A percentile compares a stretch with the other conserved stretches of the same genome.
Evolutionary conservation across 1,140 invertebrate genomes (phyloP).

Genomic region (Trachymyrmex septentrionalis): DNA sequence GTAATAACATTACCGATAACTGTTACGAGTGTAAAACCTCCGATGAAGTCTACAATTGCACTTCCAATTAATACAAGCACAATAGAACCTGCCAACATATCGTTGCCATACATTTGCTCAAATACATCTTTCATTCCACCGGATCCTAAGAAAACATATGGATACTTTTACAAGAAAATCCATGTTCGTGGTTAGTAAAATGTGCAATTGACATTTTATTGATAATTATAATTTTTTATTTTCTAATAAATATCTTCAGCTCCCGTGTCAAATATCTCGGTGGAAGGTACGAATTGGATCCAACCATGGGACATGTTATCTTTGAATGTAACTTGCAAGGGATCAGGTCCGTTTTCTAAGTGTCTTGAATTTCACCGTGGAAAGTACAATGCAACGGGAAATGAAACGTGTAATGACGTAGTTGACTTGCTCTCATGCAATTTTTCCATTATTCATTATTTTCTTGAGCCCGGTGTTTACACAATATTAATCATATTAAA

Average conservation of each 20-base stretch:
- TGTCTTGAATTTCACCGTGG: conserved; percentile 89
- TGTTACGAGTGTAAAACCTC: conserved; percentile 30
- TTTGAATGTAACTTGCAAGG: conserved; percentile 90
- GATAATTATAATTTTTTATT: conserved; percentile 3
- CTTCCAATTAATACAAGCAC: conserved; percentile 81
- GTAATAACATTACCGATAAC: neutral
- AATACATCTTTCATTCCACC: conserved; percentile 88
- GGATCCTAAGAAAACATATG: conserved; percentile 90
- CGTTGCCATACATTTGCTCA: conserved; percentile 88
- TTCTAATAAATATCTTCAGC: conserved; percentile 86
- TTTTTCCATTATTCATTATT: conserved; percentile 90
- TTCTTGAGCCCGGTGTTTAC: conserved; percentile 89
- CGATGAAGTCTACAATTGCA: conserved; percentile 84
- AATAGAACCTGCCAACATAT: conserved; percentile 70
- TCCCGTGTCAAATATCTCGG: conserved; percentile 89
- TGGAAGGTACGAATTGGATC: conserved; percentile 92
- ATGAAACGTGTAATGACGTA: conserved; percentile 89
- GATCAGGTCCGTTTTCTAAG: conserved; percentile 90
- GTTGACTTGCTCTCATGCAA: conserved; percentile 86
- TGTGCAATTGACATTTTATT: neutral
- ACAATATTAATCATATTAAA: conserved; percentile 91
- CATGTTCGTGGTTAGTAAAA: conserved; percentile 88
- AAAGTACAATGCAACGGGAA: conserved; percentile 92
- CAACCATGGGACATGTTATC: conserved; percentile 92
- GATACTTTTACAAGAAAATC: conserved; percentile 90